Conservation (phyloP, 1,140 invertebrate genomes). For the Mesaphorura yosii region DNA sequence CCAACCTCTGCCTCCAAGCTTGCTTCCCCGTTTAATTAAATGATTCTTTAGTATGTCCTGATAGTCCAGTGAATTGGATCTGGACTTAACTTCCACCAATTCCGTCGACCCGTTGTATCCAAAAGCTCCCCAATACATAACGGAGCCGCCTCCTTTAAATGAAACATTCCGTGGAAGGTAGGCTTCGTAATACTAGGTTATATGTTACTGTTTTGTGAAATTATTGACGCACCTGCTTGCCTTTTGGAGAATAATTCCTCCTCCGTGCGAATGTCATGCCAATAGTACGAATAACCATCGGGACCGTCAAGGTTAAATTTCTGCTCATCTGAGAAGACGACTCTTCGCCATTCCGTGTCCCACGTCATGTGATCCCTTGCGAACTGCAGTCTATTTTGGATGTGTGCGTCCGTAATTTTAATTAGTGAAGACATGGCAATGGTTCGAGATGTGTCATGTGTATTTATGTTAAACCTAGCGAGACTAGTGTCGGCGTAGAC, state of each 20-base stretch:
- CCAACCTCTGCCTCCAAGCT: conserved; percentile 3
- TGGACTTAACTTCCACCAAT: background rate
- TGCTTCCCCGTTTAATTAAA: background rate
- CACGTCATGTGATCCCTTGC: no score
- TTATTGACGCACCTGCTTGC: background rate
- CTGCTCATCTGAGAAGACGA: conserved; percentile 6
- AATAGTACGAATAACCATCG: background rate
- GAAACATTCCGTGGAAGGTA: background rate
- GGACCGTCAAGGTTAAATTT: conserved; percentile 9
- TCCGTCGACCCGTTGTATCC: background rate
- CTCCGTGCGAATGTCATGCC: conserved; percentile 4
- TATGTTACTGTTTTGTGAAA: background rate
- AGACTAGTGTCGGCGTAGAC: no score
- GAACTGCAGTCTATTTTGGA: no score
- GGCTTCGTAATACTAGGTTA: background rate
- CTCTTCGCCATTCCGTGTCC: conserved; percentile 1
- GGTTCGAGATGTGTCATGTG: no score
- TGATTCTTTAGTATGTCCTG: background rate
- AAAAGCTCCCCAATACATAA: conserved; percentile 8
- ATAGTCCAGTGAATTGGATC: background rate
- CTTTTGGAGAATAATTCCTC: background rate
- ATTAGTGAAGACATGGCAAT: no score
- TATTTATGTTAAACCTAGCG: no score
- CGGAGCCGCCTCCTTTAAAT: conserved; percentile 2
- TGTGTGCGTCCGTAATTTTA: no score